Base-by-base conservation (phyloP, 2,888 invertebrate species). In the Nephrotoma appendiculata region DNA sequence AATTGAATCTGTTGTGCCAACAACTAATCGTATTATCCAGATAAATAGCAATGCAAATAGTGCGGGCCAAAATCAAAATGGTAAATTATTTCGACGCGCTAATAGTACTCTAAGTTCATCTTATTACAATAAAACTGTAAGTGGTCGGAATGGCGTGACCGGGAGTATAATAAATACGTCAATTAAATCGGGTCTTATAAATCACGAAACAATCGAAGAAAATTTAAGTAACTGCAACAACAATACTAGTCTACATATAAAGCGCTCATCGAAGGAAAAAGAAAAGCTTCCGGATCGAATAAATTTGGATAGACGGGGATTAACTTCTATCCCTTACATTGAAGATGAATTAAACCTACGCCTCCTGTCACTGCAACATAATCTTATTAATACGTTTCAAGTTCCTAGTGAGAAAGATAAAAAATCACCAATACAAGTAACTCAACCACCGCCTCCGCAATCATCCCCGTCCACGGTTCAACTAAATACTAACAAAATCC, bases 361-460 rank as follows among this genome's bases (percentile, higher is more conserved):
- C 87, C 93, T 98, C 88, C 92, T 98, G 88, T 98, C 98, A 85
- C 93, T 98, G 87, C 98, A 98, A 90, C 98, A 98, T 92, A 98
- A 98, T 92, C 93, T 97, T 89, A 95, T 98, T 88, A 95, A 92
- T 89, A 90, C 91, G 7, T 91, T 92, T 87, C 91, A 92, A 89
- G 91, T 92, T 89, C 92, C 92, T 87, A 90, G 90, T 88, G 90
- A 90, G 41, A 86, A 83, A 84, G 84, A 84, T 7, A 84, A 41
- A 42, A 44, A 44, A 85, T 44, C 42, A 15, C 43, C 11, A 5
- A 12, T 19, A 85, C 85, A 85, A 85, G 9, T 44, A 19, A 19
- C 19, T 7, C 85, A 44, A 85, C 15, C 19, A 44, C n/a, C 42
- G 44, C 85, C 45, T 12, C 2, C 4, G 7, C 19, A 19, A 7